These are phyloP conservation scores for Tapirus terrestris DNA, from an alignment of 2,113 vertebrate genomes.

Conservation along the genomic window DNA sequence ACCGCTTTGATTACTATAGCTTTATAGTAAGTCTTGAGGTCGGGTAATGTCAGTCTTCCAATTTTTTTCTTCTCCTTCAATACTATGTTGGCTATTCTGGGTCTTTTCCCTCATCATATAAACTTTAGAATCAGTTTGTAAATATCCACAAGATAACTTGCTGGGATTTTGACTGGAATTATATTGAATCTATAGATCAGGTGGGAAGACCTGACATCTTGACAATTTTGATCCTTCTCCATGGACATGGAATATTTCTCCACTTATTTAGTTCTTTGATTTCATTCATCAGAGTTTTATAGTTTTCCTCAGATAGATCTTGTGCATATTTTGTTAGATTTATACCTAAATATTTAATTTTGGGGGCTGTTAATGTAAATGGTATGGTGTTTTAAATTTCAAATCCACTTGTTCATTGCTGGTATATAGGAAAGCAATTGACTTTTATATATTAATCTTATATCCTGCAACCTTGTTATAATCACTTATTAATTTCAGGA, in stretches of 20 bases:
- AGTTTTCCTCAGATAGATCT: not conserved
- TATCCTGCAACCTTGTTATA: not conserved
- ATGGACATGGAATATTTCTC: not conserved
- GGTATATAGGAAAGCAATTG: not conserved
- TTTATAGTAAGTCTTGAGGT: not conserved
- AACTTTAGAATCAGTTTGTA: not conserved
- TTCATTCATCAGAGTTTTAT: not conserved
- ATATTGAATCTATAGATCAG: not conserved
- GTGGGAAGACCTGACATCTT: not conserved
- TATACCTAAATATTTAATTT: constrained; percentile 1
- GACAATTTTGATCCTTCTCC: not conserved
- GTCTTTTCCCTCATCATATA: not conserved
- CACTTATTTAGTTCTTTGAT: not conserved
- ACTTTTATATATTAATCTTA: not conserved
- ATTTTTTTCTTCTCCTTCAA: not conserved
- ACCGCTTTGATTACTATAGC: not conserved
- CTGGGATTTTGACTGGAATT: not conserved
- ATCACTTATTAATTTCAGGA: not conserved
- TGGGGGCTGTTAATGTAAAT: not conserved
- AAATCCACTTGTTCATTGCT: not conserved
- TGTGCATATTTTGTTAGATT: not conserved
- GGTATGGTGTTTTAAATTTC: not conserved
- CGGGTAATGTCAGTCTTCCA: not conserved
- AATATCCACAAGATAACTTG: not conserved
- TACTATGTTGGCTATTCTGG: not conserved